Conservation (phyloP, 2,113 vertebrate species). For the Cephalopholis sonnerati region DNA sequence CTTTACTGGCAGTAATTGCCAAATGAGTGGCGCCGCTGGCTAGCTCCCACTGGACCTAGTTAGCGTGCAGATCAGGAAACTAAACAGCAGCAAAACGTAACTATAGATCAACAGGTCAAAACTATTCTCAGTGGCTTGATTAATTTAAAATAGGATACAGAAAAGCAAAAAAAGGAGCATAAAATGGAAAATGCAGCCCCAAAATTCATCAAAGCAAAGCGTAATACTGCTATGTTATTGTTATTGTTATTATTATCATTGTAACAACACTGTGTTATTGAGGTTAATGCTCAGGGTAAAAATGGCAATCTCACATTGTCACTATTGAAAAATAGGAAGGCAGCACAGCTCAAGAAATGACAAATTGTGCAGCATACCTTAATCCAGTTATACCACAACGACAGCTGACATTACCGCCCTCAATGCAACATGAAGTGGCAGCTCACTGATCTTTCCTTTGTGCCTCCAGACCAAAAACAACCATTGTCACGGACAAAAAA, state of each 20-base stretch:
- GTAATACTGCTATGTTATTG: background rate
- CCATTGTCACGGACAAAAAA: slow-evolving; percentile 20
- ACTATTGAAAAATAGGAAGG: slow-evolving; percentile 47
- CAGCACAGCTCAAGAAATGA: slow-evolving; percentile 49
- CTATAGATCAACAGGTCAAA: no score
- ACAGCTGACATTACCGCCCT: slow-evolving; percentile 34
- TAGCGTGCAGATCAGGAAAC: no score
- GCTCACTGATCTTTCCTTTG: slow-evolving; percentile 42
- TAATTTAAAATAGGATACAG: background rate
- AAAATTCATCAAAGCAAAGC: background rate
- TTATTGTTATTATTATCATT: background rate
- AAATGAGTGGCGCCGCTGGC: no score
- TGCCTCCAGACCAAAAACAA: slow-evolving; percentile 48
- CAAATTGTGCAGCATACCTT: slow-evolving; percentile 53
- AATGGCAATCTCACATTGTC: slow-evolving; percentile 37
- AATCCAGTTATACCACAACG: slow-evolving; percentile 60
- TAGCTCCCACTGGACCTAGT: no score
- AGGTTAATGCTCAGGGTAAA: slow-evolving; percentile 20
- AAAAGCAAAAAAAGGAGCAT: background rate
- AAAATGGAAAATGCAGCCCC: background rate
- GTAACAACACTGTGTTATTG: slow-evolving; percentile 4
- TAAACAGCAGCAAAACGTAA: no score
- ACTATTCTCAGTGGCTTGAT: no score
- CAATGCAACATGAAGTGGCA: slow-evolving; percentile 34
- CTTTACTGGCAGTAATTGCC: no score